Evolutionary conservation across 1,140 invertebrate genomes (phyloP).

Genomic region (Temnothorax nylanderi): DNA sequence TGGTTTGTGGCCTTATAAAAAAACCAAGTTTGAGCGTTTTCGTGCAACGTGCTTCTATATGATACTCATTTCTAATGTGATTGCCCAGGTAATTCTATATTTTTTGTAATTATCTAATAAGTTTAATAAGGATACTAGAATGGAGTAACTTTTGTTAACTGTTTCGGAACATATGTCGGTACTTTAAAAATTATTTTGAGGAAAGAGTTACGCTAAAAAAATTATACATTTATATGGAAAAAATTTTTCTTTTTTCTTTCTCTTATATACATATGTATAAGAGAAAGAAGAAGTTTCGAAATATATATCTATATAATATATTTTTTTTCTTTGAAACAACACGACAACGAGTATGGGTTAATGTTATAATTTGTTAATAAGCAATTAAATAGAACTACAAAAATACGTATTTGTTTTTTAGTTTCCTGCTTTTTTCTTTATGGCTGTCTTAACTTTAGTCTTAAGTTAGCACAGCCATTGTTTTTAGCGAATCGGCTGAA

Average conservation of each 20-base stretch:
- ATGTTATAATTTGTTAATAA: no score
- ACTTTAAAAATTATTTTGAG: not conserved
- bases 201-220: not conserved
- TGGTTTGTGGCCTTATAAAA: slow-evolving; percentile 10
- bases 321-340: no score
- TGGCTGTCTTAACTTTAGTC: no score
- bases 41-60: not conserved
- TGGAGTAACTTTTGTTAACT: not conserved
- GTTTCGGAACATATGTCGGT: not conserved
- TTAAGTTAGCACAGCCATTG: no score
- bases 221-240: no score
- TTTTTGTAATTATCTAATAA: slow-evolving; percentile 4
- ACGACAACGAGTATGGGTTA: no score
- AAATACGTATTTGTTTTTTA: no score
- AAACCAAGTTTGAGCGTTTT: slow-evolving; percentile 10
- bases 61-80: not conserved
- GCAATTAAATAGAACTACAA: no score
- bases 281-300: no score
- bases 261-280: not conserved
- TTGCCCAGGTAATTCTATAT: slow-evolving; percentile 2
- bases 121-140: not conserved
- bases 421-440: no score
- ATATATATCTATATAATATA: no score
- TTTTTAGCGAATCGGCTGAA: no score
- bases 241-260: not conserved